Evolutionary conservation across 2,113 vertebrate species (phyloP), one percentile per base, ranked within the genome.

Genomic region (Trematomus loennbergii): DNA sequence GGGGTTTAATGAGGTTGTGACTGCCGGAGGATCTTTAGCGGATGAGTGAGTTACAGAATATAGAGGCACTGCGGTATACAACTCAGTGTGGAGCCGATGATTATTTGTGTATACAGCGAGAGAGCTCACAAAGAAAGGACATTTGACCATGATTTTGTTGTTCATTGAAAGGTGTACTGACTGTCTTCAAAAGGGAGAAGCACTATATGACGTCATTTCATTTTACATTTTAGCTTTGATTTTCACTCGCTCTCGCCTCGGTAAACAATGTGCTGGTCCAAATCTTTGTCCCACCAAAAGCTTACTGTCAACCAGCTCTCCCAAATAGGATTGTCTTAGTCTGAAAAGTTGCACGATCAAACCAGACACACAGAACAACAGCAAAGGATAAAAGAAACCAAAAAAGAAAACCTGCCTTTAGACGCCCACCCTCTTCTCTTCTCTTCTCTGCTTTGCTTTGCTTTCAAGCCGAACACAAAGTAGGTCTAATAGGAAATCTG

Each of bases 1-100:
- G 84, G 82, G 83, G 75, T 88, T 91, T 90, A 89, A 92, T 89
- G 88, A 91, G 81, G 84, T 89, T 93, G 88, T 78, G 85, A 86
- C 73, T 83, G 74, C 78, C 2, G 72, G 78, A 65, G 82, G 84
- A 78, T 81, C 88, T 77, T 78, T 54, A 13, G 7, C 36, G 45
- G 79, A 78, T 83, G 82, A 81, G 77, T 45, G 74, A 60, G 49
- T 74, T 81, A 58, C 76, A 82, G 75, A 82, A 71, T 78, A 79
- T 84, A 60, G 61, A 90, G 63, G 71, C 74, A 4, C 61, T 6
- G 65, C 40, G 15, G 79, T 54, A 16, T 66, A 78, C 11, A 52
- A 18, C 82, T 78, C 58, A 12, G 71, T 52, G 75, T 12, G 25
- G 36, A 55, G 49, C 36, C 1, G 36, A 25, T 36, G 71, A 72